Evolutionary conservation across 2,888 invertebrate species (phyloP).

Genomic region (Volucella inflata): DNA sequence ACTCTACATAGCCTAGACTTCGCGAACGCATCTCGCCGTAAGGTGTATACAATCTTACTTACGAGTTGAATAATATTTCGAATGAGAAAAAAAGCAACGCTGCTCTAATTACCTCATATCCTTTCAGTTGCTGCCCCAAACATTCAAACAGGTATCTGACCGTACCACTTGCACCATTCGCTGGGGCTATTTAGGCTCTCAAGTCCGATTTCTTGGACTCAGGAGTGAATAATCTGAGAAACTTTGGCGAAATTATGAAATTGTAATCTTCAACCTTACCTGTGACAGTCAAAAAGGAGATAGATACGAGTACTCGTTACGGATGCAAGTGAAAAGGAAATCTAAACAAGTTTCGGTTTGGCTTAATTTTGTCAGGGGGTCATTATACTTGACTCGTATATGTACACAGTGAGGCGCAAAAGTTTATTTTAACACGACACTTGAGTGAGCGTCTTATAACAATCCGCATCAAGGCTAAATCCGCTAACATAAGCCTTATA

Average conservation of each 20-base stretch:
- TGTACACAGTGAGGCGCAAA: neutral
- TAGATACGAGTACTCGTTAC: too few relatives aligned
- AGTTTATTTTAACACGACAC: too few relatives aligned
- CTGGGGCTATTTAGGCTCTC: too few relatives aligned
- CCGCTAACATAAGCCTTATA: too few relatives aligned
- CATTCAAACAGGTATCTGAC: constrained; percentile 21
- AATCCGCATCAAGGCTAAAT: too few relatives aligned
- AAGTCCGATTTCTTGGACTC: neutral
- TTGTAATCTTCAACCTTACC: constrained; percentile 26
- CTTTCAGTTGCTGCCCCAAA: constrained; percentile 34
- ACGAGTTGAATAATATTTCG: constrained; percentile 52
- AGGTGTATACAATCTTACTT: constrained; percentile 55
- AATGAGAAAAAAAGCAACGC: neutral
- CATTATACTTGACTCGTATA: neutral
- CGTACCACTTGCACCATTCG: constrained; percentile 10
- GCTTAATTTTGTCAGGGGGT: neutral
- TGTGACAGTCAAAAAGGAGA: constrained; percentile 13
- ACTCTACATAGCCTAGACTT: neutral
- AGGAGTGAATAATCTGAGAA: constrained; percentile 7
- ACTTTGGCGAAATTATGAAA: constrained; percentile 67
- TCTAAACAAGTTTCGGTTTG: constrained; percentile 25
- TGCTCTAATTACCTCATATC: constrained; percentile 54
- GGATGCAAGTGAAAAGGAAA: constrained; percentile 14
- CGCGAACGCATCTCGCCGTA: constrained; percentile 24
- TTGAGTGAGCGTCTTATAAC: too few relatives aligned